Evolutionary conservation across 2,888 invertebrate genomes (phyloP).

Genomic region (Tenthredo mesomela): DNA sequence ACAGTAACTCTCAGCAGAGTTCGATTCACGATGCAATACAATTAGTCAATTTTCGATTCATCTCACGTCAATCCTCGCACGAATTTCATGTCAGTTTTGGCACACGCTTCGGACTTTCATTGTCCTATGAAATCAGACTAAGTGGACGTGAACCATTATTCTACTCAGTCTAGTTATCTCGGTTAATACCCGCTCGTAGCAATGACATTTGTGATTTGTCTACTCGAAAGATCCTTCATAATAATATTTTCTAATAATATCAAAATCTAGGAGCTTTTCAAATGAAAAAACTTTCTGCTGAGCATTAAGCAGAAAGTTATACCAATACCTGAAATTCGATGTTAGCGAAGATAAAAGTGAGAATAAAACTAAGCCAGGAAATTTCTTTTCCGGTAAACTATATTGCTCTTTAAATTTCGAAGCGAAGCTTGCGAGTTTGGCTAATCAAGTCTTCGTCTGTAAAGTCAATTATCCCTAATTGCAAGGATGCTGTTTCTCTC

Average conservation of each 20-base stretch:
- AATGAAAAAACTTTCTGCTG: too few species aligned
- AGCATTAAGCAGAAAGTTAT: too few species aligned
- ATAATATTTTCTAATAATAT: not conserved
- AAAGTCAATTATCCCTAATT: conserved; percentile 22
- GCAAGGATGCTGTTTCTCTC: not conserved
- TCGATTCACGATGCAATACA: not conserved
- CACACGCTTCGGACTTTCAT: not conserved
- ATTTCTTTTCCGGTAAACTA: not conserved
- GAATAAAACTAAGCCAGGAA: not conserved
- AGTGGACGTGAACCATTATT: conserved; percentile 26
- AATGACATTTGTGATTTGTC: too few species aligned
- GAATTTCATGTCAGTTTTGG: conserved; percentile 23
- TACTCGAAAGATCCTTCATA: not conserved
- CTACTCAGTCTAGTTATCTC: not conserved
- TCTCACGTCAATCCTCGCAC: conserved; percentile 6
- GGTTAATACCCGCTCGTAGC: not conserved
- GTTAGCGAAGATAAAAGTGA: not conserved
- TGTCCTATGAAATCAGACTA: not conserved
- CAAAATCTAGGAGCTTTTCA: not conserved
- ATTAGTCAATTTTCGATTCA: not conserved
- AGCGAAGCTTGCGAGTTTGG: not conserved
- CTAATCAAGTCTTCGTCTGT: conserved; percentile 16
- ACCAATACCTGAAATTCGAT: not conserved
- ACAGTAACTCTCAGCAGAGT: not conserved
- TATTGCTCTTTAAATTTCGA: not conserved